A percentile compares a stretch with the other conserved stretches of the same genome.
phyloP scores from a whole-genome alignment of 2,797 vertebrate genomes.

The Enteromius viviparus region DNA sequence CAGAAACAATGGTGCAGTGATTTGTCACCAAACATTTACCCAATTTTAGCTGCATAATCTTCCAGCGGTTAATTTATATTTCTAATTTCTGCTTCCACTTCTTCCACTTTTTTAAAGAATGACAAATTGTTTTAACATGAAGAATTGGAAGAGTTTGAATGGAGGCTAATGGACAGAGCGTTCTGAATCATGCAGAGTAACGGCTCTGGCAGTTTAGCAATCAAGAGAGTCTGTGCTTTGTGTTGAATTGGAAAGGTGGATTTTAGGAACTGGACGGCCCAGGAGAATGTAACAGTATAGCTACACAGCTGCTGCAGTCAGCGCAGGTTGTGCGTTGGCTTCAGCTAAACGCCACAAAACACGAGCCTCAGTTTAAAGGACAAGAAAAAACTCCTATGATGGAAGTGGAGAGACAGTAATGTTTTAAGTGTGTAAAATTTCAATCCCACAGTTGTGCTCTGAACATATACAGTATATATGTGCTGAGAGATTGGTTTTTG shows the following conservation, averaged over 20 bases:
- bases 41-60: neutral
- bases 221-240: constrained; percentile 69
- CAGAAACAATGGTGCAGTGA: neutral
- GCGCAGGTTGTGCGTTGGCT: constrained; percentile 64
- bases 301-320: constrained; percentile 76
- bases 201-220: constrained; percentile 45
- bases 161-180: constrained; percentile 13
- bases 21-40: neutral
- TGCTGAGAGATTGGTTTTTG: constrained; percentile 51
- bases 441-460: constrained; percentile 48
- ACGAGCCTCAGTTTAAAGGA: constrained; percentile 2
- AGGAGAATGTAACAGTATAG: constrained; percentile 79
- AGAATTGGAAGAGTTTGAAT: constrained; percentile 3
- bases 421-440: constrained; percentile 80
- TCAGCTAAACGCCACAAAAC: constrained; percentile 18
- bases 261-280: constrained; percentile 73
- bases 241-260: constrained; percentile 78
- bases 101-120: neutral
- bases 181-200: constrained; percentile 30
- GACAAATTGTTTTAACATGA: neutral
- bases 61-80: neutral
- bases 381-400: constrained; percentile 63
- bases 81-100: neutral
- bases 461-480: constrained; percentile 63
- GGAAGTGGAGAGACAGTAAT: constrained; percentile 73